A percentile compares a stretch with the other conserved stretches of the same genome.
Evolutionary conservation across 2,797 vertebrate genomes (phyloP).

Genomic region (Dermochelys coriacea): DNA sequence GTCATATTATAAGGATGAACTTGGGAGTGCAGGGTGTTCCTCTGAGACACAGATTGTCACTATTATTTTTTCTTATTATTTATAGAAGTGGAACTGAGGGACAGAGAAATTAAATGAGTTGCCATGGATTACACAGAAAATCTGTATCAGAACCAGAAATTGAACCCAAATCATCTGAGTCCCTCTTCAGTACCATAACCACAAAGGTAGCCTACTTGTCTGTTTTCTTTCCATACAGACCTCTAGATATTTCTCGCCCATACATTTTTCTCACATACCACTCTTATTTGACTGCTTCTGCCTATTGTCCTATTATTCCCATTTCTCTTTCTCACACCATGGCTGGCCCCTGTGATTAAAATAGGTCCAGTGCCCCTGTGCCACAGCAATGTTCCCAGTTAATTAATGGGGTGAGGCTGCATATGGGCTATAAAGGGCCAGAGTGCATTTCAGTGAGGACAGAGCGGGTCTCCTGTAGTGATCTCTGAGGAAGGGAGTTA

Average conservation of each 20-base stretch:
- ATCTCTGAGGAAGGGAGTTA: not conserved
- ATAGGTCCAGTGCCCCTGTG: not conserved
- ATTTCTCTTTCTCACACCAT: not conserved
- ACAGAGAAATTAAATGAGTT: not conserved
- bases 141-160: not conserved
- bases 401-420: not conserved
- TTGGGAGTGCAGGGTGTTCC: too few species aligned
- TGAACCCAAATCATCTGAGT: not conserved
- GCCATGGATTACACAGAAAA: not conserved
- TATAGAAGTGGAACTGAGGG: fast-evolving
- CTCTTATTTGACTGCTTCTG: constrained; percentile 8
- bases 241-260: not conserved
- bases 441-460: not conserved
- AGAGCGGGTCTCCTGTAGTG: not conserved
- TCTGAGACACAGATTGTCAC: too few species aligned
- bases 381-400: not conserved
- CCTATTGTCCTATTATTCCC: constrained; percentile 26
- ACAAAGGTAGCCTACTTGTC: not conserved
- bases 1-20: too few species aligned
- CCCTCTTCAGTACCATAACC: not conserved
- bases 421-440: not conserved
- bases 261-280: constrained; percentile 32
- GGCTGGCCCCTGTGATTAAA: not conserved
- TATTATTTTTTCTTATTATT: not conserved
- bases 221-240: not conserved